Evolutionary conservation across 2,888 invertebrate species (phyloP).

Genomic region (Thelaira solivaga): DNA sequence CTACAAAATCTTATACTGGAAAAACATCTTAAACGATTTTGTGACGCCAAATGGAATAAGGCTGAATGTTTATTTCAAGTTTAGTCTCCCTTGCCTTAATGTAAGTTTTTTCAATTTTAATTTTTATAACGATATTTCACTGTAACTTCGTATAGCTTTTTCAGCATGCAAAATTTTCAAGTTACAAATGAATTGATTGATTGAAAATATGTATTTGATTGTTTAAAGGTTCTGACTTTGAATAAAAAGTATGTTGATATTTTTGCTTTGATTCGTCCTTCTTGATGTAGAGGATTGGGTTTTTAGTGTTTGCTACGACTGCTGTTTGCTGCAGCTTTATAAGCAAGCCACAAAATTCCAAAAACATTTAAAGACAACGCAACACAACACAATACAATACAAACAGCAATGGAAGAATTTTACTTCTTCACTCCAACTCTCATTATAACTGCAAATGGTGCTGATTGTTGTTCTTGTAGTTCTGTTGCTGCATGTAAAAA

Average conservation of each 20-base stretch:
- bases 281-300: slow-evolving; percentile 70
- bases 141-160: too few species aligned
- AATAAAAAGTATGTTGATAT: slow-evolving; percentile 68
- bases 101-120: too few species aligned
- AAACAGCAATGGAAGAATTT: slow-evolving; percentile 25
- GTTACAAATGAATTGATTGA: too few species aligned
- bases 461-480: background rate
- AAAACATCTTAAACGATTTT: too few species aligned
- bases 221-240: background rate
- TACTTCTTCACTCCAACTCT: slow-evolving; percentile 19
- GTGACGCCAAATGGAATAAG: too few species aligned
- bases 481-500: slow-evolving; percentile 33
- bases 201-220: background rate
- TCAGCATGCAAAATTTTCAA: too few species aligned
- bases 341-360: slow-evolving; percentile 75
- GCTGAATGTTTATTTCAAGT: too few species aligned
- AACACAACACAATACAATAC: slow-evolving; percentile 1
- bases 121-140: too few species aligned
- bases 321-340: slow-evolving; percentile 60
- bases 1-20: too few species aligned
- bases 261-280: slow-evolving; percentile 75
- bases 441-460: background rate
- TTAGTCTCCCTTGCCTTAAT: too few species aligned
- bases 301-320: slow-evolving; percentile 68
- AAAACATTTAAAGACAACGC: slow-evolving; percentile 43